phyloP scores from a whole-genome alignment of 2,797 vertebrate species.

The Setipinna tenuifilis region DNA sequence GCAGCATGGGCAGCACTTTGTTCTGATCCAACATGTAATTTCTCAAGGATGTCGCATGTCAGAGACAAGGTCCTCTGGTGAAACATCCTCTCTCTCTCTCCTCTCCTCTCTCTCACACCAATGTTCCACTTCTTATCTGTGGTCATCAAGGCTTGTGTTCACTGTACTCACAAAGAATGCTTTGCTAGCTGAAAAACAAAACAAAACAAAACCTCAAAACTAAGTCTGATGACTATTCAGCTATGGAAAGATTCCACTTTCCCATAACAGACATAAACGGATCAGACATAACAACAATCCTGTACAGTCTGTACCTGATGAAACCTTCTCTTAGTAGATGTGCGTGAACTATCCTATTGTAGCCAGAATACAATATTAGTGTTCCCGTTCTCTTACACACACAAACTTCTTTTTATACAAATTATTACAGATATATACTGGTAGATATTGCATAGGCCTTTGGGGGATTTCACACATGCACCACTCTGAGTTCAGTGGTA shows the following conservation, averaged over 20 bases:
- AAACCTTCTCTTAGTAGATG: background rate
- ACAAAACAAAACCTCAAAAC: background rate
- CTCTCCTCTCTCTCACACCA: background rate
- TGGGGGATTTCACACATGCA: too few relatives aligned
- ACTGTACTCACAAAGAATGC: background rate
- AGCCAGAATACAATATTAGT: too few relatives aligned
- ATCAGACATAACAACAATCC: background rate
- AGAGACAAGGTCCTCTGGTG: background rate
- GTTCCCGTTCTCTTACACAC: too few relatives aligned
- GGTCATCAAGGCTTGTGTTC: background rate
- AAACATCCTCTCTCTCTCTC: background rate
- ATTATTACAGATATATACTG: too few relatives aligned
- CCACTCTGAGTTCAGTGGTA: too few relatives aligned
- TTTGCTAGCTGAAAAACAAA: background rate
- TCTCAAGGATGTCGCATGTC: background rate
- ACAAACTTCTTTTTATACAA: too few relatives aligned
- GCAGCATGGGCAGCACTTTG: background rate
- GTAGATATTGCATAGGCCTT: too few relatives aligned
- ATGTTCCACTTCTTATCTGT: background rate
- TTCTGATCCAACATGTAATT: background rate
- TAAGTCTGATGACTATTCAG: background rate
- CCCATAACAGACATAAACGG: background rate
- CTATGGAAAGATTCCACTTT: too few relatives aligned
- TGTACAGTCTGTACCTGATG: background rate
- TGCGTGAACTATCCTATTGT: too few relatives aligned